Percentiles rank a stretch among this genome's conserved stretches.
Conservation (phyloP, 2,113 vertebrate species). For the Columba janthina region DNA sequence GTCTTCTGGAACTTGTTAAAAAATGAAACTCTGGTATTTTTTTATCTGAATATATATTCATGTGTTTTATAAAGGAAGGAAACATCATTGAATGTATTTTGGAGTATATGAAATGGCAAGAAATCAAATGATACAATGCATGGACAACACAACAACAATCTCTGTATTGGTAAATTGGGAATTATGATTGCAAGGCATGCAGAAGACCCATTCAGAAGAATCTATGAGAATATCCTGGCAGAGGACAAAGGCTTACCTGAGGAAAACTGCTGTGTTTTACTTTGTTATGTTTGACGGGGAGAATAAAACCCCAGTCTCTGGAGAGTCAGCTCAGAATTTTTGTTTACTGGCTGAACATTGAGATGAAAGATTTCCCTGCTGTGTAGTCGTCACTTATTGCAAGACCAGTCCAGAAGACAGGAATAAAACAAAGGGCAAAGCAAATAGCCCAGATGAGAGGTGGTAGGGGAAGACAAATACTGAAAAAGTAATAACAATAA, state of each 20-base stretch:
- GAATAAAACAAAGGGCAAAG: slow-evolving; percentile 40
- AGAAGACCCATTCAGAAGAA: background rate
- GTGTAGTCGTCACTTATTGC: background rate
- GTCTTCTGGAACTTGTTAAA: background rate
- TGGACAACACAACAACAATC: background rate
- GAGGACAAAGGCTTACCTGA: background rate
- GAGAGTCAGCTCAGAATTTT: background rate
- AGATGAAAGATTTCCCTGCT: slow-evolving; percentile 5
- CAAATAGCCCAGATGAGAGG: background rate
- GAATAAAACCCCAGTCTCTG: background rate
- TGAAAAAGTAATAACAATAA: background rate
- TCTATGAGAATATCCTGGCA: background rate
- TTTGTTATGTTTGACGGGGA: slow-evolving; percentile 4
- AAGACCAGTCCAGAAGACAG: background rate
- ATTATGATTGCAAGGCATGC: background rate
- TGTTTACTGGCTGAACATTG: slow-evolving; percentile 13
- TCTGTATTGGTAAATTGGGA: background rate
- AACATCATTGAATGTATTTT: background rate
- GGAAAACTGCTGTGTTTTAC: background rate
- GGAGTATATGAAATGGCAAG: background rate
- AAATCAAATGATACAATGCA: accelerated
- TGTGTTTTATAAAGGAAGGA: background rate
- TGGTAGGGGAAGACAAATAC: background rate
- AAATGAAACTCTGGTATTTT: background rate
- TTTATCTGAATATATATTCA: background rate